Evolutionary conservation across 2,888 invertebrate genomes (phyloP).

Genomic region (Amblyteles armatorius): DNA sequence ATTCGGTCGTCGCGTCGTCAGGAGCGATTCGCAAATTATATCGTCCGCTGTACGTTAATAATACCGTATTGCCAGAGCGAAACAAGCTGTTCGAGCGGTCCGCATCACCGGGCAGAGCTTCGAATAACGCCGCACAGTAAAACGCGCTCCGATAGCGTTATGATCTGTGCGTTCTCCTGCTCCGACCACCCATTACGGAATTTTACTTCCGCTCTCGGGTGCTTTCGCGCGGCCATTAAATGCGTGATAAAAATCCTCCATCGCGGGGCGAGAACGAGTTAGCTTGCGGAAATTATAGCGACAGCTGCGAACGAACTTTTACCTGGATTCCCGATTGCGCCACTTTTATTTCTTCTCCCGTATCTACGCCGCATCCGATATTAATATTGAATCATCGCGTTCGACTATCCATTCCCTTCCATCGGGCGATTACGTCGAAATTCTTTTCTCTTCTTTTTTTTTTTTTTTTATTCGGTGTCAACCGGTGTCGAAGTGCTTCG

Average conservation of each 20-base stretch:
- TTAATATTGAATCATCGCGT: constrained; percentile 58
- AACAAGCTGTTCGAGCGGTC: constrained; percentile 20
- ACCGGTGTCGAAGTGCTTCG: constrained; percentile 57
- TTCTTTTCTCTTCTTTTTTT: constrained; percentile 22
- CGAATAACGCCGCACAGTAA: constrained; percentile 49
- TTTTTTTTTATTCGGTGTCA: constrained; percentile 18
- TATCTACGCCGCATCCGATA: background rate
- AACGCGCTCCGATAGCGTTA: constrained; percentile 47
- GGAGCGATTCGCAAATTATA: constrained; percentile 53
- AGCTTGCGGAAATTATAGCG: constrained; percentile 4
- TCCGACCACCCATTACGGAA: constrained; percentile 50
- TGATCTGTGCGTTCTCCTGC: constrained; percentile 46
- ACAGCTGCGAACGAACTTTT: constrained; percentile 6
- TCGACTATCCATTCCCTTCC: constrained; percentile 34
- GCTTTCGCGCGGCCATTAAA: constrained; percentile 50
- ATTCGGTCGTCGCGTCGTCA: constrained; percentile 17
- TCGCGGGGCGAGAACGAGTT: constrained; percentile 15
- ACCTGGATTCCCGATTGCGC: background rate
- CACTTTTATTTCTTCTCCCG: background rate
- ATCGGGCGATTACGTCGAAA: background rate
- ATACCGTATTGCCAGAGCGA: background rate
- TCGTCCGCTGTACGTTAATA: background rate
- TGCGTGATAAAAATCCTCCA: constrained; percentile 21
- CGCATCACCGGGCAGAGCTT: constrained; percentile 19
- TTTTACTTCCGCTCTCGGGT: constrained; percentile 51